Percentiles rank a stretch among this genome's conserved stretches.
These are phyloP conservation scores for Neomorphus geoffroyi DNA, from an alignment of 2,797 vertebrate species.

Conservation along the genomic window DNA sequence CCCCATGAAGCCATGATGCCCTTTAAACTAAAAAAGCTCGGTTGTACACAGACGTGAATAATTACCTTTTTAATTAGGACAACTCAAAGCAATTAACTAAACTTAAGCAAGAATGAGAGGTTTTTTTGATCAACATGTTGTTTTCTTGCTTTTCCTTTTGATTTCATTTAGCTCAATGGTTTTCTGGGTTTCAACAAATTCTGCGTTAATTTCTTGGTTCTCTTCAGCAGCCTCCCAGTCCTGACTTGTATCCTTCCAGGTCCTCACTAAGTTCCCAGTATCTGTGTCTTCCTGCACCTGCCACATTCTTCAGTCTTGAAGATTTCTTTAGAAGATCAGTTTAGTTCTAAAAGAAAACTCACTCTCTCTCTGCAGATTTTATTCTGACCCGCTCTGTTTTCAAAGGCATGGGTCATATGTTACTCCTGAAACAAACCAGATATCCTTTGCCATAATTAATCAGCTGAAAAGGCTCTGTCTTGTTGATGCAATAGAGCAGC, in stretches of 20 bases:
- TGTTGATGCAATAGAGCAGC: neutral
- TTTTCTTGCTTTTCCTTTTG: neutral
- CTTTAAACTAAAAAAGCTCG: neutral
- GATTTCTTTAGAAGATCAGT: neutral
- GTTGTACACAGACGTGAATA: neutral
- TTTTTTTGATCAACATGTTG: neutral
- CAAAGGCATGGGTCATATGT: neutral
- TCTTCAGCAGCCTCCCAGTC: neutral
- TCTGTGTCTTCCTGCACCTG: neutral
- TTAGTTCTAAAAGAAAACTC: neutral
- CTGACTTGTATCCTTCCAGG: neutral
- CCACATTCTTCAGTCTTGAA: neutral
- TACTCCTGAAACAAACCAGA: neutral
- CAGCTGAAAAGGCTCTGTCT: neutral
- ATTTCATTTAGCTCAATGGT: neutral
- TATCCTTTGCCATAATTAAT: accelerated
- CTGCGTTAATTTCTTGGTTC: neutral
- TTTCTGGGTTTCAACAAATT: neutral
- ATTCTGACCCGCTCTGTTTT: neutral
- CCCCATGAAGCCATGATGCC: neutral
- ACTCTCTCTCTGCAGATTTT: neutral
- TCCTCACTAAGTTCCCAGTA: neutral
- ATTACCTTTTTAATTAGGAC: slow-evolving; percentile 8
- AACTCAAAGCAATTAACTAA: neutral
- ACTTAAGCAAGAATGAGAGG: neutral